A percentile compares a stretch with the other conserved stretches of the same genome.
Evolutionary conservation across 2,113 vertebrate genomes (phyloP).

Genomic region (Formicarius rufipectus): DNA sequence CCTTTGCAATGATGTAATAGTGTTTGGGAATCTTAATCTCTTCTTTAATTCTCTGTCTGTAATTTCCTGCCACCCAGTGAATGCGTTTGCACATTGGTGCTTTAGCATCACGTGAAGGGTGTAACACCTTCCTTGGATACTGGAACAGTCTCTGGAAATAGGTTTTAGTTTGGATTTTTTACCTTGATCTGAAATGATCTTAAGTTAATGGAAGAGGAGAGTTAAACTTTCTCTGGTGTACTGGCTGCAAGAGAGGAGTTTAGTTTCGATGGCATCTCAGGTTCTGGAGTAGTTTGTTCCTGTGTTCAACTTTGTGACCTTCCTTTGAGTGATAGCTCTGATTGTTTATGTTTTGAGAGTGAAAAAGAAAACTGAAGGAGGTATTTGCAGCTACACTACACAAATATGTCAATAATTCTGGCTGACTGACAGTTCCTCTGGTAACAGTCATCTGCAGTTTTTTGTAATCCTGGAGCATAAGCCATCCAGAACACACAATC

Average conservation of each 20-base stretch:
- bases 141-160: background rate
- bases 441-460: slow-evolving; percentile 56
- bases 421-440: slow-evolving; percentile 47
- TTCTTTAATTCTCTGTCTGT: background rate
- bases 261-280: background rate
- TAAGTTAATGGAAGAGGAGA: background rate
- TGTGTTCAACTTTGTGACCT: background rate
- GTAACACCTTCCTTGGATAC: background rate
- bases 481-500: slow-evolving; percentile 55
- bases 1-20: background rate
- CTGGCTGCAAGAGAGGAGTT: background rate
- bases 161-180: background rate
- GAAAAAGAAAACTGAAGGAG: slow-evolving; percentile 39
- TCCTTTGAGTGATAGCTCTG: background rate
- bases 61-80: background rate
- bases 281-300: background rate
- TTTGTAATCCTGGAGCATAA: slow-evolving; percentile 47
- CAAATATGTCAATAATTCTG: slow-evolving; percentile 60
- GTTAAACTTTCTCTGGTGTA: background rate
- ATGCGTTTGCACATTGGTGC: background rate
- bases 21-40: background rate
- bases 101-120: background rate
- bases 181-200: background rate
- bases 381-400: slow-evolving; percentile 27
- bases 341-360: slow-evolving; percentile 50